Percentiles rank a stretch among this genome's conserved stretches.
Evolutionary conservation across 2,113 vertebrate species (phyloP).

Genomic region (Trachemys scripta): DNA sequence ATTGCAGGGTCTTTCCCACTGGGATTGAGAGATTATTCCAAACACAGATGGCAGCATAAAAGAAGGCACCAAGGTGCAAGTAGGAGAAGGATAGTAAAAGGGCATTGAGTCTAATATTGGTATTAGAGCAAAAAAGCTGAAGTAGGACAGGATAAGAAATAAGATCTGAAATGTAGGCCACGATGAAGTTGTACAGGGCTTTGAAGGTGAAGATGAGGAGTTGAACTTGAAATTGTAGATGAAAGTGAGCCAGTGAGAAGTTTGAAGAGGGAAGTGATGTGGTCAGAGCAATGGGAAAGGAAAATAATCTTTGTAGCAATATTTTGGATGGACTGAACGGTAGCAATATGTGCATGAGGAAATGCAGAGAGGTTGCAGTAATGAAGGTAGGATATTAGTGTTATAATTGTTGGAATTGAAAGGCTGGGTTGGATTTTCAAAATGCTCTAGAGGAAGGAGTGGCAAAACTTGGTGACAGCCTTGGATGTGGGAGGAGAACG

Average conservation of each 20-base stretch:
- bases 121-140: background rate
- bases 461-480: background rate
- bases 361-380: background rate
- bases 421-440: background rate
- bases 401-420: background rate
- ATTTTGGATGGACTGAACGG: background rate
- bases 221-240: background rate
- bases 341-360: background rate
- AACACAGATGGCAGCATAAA: background rate
- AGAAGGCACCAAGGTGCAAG: background rate
- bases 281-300: background rate
- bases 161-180: background rate
- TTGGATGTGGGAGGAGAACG: background rate
- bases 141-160: background rate
- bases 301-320: slow-evolving; percentile 5
- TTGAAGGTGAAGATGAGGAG: background rate
- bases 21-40: background rate
- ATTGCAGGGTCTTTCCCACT: background rate
- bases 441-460: background rate
- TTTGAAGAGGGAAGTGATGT: background rate
- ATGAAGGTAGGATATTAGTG: background rate
- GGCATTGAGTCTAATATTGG: background rate
- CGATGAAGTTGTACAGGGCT: background rate
- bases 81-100: background rate
- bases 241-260: background rate